phyloP scores from a whole-genome alignment of 2,888 invertebrate genomes.

The Salticus scenicus region DNA sequence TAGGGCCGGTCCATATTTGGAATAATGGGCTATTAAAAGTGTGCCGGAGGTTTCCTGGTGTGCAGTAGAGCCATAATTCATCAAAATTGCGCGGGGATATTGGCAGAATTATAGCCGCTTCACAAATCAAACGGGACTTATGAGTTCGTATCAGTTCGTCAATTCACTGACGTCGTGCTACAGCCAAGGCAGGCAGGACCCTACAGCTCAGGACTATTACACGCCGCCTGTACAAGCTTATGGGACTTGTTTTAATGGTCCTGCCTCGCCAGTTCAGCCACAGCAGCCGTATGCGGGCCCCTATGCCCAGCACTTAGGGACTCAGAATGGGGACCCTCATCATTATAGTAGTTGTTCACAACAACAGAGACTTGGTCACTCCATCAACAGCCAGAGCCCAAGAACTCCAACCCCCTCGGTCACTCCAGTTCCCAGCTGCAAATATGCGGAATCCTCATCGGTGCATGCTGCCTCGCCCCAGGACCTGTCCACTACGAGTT shows the following conservation, averaged over 20 bases:
- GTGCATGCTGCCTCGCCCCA: conserved; percentile 71
- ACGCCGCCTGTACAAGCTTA: conserved; percentile 72
- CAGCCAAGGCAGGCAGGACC: conserved; percentile 76
- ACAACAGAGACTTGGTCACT: conserved; percentile 61
- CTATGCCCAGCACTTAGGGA: conserved; percentile 73
- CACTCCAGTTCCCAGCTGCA: conserved; percentile 75
- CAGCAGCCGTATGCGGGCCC: conserved; percentile 77
- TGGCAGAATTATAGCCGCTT: conserved; percentile 73
- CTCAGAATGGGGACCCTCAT: conserved; percentile 70
- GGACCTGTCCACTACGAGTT: conserved; percentile 71
- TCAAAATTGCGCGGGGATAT: conserved; percentile 75
- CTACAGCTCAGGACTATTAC: conserved; percentile 73
- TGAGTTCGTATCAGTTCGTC: conserved; percentile 98
- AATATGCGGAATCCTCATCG: conserved; percentile 76
- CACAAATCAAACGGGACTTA: conserved; percentile 76
- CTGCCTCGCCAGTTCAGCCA: conserved; percentile 67
- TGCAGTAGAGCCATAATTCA: conserved; percentile 75
- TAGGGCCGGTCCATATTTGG: conserved; percentile 73
- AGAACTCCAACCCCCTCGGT: conserved; percentile 70
- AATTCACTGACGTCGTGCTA: conserved; percentile 95
- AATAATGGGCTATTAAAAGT: conserved; percentile 75
- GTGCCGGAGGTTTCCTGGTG: conserved; percentile 74
- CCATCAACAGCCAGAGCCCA: conserved; percentile 45
- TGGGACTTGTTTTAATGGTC: conserved; percentile 71
- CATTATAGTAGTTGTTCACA: conserved; percentile 69